A percentile compares a stretch with the other conserved stretches of the same genome.
Evolutionary conservation across 2,888 invertebrate genomes (phyloP).

Genomic region (Rotaria macrura): DNA sequence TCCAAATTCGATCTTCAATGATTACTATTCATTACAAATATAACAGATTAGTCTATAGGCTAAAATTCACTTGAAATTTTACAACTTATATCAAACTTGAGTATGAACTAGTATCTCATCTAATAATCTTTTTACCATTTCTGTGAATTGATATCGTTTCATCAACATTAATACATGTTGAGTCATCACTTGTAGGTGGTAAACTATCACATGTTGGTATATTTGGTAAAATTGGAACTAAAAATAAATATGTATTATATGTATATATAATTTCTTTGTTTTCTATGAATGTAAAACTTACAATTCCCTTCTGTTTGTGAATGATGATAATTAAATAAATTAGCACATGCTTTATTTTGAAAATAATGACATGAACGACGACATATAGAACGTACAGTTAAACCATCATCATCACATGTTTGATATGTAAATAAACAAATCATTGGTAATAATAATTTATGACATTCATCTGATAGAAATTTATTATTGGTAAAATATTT

Average conservation of each 20-base stretch:
- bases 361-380: neutral
- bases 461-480: neutral
- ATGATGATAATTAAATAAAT: neutral
- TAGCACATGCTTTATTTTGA: neutral
- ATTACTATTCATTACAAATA: no score
- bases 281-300: neutral
- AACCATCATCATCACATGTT: neutral
- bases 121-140: neutral
- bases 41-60: no score
- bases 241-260: neutral
- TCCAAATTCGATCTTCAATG: no score
- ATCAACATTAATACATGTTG: neutral
- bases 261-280: neutral
- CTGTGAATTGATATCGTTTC: neutral
- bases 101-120: no score
- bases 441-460: neutral
- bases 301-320: neutral
- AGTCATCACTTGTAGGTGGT: conserved; percentile 14
- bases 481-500: neutral
- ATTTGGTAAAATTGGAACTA: neutral
- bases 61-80: no score
- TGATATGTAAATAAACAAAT: neutral
- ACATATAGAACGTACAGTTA: neutral
- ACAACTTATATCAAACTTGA: no score
- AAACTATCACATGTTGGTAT: neutral